Percentiles rank a stretch among this genome's conserved stretches.
Evolutionary conservation across 2,113 vertebrate species (phyloP).

Genomic region (Hymenochirus boettgeri): DNA sequence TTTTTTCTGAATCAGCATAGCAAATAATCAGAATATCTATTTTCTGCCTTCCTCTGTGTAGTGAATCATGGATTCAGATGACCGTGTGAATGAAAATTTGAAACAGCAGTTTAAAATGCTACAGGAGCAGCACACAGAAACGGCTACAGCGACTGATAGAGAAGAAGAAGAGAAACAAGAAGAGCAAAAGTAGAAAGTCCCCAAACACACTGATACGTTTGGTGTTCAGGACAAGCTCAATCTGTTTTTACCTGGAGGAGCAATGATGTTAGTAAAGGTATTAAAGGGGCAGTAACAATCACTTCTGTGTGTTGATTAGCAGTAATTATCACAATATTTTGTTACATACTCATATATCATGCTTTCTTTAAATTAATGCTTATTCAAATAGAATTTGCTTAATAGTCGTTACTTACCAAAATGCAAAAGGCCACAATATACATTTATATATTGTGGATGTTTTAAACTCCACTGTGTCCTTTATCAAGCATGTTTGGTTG

Average conservation of each 20-base stretch:
- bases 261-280: slow-evolving; percentile 61
- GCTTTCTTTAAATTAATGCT: too few species aligned
- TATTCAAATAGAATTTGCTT: too few species aligned
- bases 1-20: too few species aligned
- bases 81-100: slow-evolving; percentile 54
- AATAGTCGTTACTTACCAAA: too few species aligned
- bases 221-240: slow-evolving; percentile 49
- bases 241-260: slow-evolving; percentile 47
- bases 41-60: slow-evolving; percentile 35
- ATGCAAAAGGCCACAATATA: too few species aligned
- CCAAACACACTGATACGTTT: slow-evolving; percentile 16
- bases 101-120: slow-evolving; percentile 77
- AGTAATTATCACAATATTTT: too few species aligned
- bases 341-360: too few species aligned
- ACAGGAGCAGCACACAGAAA: slow-evolving; percentile 76
- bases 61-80: slow-evolving; percentile 58
- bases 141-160: slow-evolving; percentile 61
- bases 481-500: too few species aligned
- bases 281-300: neutral
- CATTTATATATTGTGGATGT: too few species aligned
- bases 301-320: too few species aligned
- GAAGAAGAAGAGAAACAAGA: slow-evolving; percentile 57
- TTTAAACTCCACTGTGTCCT: too few species aligned
- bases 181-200: neutral
- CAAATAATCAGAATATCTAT: too few species aligned